Base-by-base conservation (phyloP, 2,113 vertebrate genomes). In the Coryphaenoides rupestris region DNA sequence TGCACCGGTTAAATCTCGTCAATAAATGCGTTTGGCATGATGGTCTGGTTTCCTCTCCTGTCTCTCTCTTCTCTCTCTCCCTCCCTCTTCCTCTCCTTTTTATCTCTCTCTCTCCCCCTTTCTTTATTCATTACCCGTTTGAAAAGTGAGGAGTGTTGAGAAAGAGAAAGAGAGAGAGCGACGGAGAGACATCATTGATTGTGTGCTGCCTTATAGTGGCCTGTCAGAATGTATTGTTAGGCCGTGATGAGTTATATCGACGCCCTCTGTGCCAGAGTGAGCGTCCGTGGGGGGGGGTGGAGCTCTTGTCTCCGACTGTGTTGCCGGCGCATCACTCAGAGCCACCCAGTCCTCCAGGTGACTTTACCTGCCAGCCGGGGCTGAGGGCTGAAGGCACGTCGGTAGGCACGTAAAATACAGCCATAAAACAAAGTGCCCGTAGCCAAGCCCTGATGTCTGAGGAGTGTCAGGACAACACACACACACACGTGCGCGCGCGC, bases 11-110 rank as follows among this genome's bases (percentile, higher is more conserved):
- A 78, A 66, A 82, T 72, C 52, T 65, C 76, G 62, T 88, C 74
- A 87, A 86, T 88, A 86, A 89, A 89, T 74, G 68, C 58, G 74
- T 86, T 83, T 81, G 84, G 87, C 86, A 84, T 86, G 87, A 84
- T 73, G 71, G 72, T 63, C 73, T 21, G 78, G 68, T 64, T 19
- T 23, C 33, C 47, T 50, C 21, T 28, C n/a, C 24, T 33, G 56
- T 26, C 21, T 40, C 45, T 72, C 67, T 65, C 53, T 63, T 53
- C n/a, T n/a, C n/a, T n/a, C n/a, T n/a, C n/a, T n/a, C n/a, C n/a
- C n/a, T n/a, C n/a, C n/a, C n/a, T n/a, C n/a, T n/a, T n/a, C n/a
- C n/a, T n/a, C n/a, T n/a, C n/a, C n/a, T n/a, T n/a, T n/a, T n/a
- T n/a, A n/a, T 40, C 45, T 72, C 67, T 65, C 53, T 63, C 52